Base-by-base conservation (phyloP, 2,113 vertebrate genomes). In the Crotalus viridis region DNA sequence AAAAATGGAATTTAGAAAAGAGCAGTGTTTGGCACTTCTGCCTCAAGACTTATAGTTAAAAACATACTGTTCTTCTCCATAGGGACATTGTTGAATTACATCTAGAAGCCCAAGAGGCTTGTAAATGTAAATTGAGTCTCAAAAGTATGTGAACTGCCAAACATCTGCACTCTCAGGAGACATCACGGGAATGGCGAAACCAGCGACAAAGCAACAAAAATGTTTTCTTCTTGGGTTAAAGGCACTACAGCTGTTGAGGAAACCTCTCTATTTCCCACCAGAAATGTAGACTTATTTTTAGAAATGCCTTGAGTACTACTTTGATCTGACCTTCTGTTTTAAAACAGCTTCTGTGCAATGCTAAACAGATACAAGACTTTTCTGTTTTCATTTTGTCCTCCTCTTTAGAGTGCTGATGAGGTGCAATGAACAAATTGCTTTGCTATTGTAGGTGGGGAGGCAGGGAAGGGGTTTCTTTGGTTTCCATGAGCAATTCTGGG, bases 141-240 rank as follows among this genome's bases (percentile, higher is more conserved):
- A 93, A 69, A 92, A 89, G 93, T 94, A 94, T 95, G 96, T 95
- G 96, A 96, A 97, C 92, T 93, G 93, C 95, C 90, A 59, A 94
- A 64, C 94, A 92, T 93, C 95, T 95, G 95, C 0, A 0, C 48
- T 96, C 94, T 0, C 96, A 96, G 93, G 0, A 0, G 0, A 90
- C 64, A 92, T 88, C 74, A 0, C 0, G 48, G 89, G 94, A 74
- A 89, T 85, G 0, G 0, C 85, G 55, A 55, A 4, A 0, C 94
- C 85, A 85, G 92, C 54, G 0, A 0, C 88, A 3, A 4, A 15
- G 0, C 28, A 52, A 2, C 89, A 64, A 81, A 5, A 81, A 52
- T 93, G 15, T 94, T 54, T 96, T 95, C 57, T 95, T 94, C 64
- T 46, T 74, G 86, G 55, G 7, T 46, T 93, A 90, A 95, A 54